Evolutionary conservation across 2,113 vertebrate species (phyloP).

Genomic region (Ictalurus punctatus): DNA sequence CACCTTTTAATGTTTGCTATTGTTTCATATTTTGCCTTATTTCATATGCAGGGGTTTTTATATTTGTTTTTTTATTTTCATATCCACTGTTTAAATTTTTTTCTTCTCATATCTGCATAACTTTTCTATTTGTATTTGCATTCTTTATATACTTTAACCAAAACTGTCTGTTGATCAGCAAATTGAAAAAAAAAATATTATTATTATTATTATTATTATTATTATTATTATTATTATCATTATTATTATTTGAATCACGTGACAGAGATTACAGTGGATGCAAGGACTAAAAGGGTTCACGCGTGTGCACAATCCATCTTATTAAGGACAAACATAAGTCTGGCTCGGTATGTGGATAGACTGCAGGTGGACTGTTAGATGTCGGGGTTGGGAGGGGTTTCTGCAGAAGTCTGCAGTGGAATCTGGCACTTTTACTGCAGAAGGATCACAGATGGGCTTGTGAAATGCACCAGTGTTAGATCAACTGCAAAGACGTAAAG

Average conservation of each 20-base stretch:
- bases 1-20: not conserved
- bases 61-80: not conserved
- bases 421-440: conserved; percentile 34
- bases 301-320: conserved; percentile 23
- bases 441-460: conserved; percentile 30
- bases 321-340: not conserved
- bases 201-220: too few species aligned
- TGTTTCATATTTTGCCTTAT: not conserved
- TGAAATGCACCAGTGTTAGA: conserved; percentile 29
- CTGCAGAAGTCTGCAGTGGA: conserved; percentile 27
- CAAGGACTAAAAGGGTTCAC: not conserved
- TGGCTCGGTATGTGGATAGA: not conserved
- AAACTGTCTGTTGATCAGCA: not conserved
- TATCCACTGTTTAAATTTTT: not conserved
- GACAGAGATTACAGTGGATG: not conserved
- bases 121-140: not conserved
- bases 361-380: conserved; percentile 37
- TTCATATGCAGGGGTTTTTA: not conserved
- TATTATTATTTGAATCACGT: not conserved
- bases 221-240: too few species aligned
- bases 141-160: not conserved
- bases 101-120: not conserved
- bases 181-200: not conserved
- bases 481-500: conserved; percentile 36
- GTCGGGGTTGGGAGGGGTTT: not conserved